Percentiles rank a stretch among this genome's conserved stretches.
Evolutionary conservation across 92 coral and sea anemone species (phyloP).

Genomic region (Porites divaricata): DNA sequence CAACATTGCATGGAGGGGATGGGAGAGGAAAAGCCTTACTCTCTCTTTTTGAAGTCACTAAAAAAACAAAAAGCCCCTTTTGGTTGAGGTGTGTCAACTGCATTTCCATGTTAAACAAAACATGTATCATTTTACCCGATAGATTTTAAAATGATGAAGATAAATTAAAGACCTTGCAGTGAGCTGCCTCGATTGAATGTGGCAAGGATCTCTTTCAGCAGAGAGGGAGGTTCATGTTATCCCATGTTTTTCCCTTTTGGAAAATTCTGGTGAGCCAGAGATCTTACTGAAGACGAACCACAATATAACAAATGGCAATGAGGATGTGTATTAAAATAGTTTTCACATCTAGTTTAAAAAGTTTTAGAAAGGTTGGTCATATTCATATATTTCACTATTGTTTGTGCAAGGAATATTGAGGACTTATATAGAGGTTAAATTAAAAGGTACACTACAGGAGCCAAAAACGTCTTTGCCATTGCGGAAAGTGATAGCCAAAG

Average conservation of each 20-base stretch:
- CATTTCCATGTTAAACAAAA: slow-evolving; percentile 16
- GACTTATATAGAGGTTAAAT: slow-evolving; percentile 9
- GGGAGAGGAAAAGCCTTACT: no score
- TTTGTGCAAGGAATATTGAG: slow-evolving; percentile 6
- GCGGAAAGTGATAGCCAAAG: not conserved
- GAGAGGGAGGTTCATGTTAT: slow-evolving; percentile 14
- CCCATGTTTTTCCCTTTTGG: slow-evolving; percentile 10
- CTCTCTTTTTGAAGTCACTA: no score
- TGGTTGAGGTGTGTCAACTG: not conserved
- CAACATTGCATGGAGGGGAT: no score
- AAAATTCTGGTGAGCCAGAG: not conserved
- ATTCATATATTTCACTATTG: not conserved
- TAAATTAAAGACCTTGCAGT: no score
- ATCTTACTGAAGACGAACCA: not conserved
- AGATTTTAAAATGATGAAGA: no score
- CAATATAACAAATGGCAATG: slow-evolving; percentile 16
- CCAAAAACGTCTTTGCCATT: slow-evolving; percentile 6
- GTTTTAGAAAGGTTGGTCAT: not conserved
- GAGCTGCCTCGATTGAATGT: not conserved
- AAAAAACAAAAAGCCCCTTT: no score
- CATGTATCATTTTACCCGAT: slow-evolving; percentile 6
- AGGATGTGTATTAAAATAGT: not conserved
- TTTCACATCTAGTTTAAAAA: slow-evolving; percentile 3
- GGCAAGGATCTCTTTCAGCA: slow-evolving; percentile 10
- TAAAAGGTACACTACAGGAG: slow-evolving; percentile 14